Evolutionary conservation across 2,888 invertebrate genomes (phyloP).

Genomic region (Acrobasis consociella): DNA sequence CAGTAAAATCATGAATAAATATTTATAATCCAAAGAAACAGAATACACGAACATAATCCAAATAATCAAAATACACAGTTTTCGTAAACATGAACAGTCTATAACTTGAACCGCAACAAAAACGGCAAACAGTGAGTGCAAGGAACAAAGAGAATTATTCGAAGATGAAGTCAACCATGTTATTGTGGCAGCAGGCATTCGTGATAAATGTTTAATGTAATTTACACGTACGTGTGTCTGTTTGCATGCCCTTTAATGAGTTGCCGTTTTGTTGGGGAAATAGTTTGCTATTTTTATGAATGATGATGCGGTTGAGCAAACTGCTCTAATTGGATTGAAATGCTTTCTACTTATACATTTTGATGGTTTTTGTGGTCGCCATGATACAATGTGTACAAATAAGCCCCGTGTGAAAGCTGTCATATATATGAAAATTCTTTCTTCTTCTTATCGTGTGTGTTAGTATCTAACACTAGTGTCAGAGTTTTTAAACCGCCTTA

Average conservation of each 20-base stretch:
- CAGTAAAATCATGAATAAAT: too few relatives aligned
- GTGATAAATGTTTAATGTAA: slow-evolving; percentile 76
- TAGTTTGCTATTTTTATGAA: slow-evolving; percentile 1
- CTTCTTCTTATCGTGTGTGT: too few relatives aligned
- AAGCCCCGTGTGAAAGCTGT: too few relatives aligned
- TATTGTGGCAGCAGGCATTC: slow-evolving; percentile 70
- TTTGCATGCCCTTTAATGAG: slow-evolving; percentile 46
- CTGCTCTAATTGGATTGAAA: too few relatives aligned
- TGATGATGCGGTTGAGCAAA: background rate
- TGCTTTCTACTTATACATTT: too few relatives aligned
- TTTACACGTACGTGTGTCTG: slow-evolving; percentile 71
- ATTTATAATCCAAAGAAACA: too few relatives aligned
- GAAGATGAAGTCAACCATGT: slow-evolving; percentile 81
- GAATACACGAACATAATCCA: too few relatives aligned
- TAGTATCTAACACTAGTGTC: too few relatives aligned
- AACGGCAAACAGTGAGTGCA: slow-evolving; percentile 59
- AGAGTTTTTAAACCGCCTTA: too few relatives aligned
- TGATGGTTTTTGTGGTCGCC: too few relatives aligned
- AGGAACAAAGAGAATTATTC: slow-evolving; percentile 81
- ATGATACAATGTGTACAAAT: too few relatives aligned
- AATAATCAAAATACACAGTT: background rate
- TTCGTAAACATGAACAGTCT: slow-evolving; percentile 22
- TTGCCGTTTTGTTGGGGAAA: background rate
- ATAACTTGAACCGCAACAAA: slow-evolving; percentile 35
- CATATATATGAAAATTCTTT: too few relatives aligned